Evolutionary conservation across 1,140 invertebrate genomes (phyloP).

Genomic region (Atta colombica): DNA sequence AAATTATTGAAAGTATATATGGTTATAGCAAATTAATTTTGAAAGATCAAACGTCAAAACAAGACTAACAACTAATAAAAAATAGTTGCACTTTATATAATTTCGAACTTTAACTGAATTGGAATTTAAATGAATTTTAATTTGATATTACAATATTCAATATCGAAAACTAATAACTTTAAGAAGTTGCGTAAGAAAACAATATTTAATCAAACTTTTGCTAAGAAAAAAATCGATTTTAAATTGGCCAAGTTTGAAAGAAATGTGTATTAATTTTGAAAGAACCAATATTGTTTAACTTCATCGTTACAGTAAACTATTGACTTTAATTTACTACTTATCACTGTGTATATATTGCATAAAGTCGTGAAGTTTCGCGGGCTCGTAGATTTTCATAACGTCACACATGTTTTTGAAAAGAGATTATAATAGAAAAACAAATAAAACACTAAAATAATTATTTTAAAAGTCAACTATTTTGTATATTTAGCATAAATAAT

Average conservation of each 20-base stretch:
- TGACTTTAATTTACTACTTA: background rate
- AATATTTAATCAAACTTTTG: conserved; percentile 35
- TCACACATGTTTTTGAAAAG: background rate
- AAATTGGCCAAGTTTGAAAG: conserved; percentile 2
- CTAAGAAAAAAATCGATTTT: background rate
- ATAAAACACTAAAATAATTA: background rate
- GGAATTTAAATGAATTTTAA: conserved; percentile 28
- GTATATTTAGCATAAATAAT: background rate
- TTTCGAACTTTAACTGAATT: conserved; percentile 5
- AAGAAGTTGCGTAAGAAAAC: conserved; percentile 11
- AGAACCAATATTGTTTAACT: conserved; percentile 12
- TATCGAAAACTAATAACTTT: conserved; percentile 13
- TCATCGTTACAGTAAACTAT: background rate
- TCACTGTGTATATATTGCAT: background rate
- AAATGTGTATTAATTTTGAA: background rate
- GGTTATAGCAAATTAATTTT: conserved; percentile 7
- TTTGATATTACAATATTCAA: conserved; percentile 18
- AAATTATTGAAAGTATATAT: background rate
- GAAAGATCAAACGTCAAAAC: background rate
- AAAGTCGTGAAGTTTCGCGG: background rate
- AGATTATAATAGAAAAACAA: conserved; percentile 3
- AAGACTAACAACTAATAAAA: background rate
- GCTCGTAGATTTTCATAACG: background rate
- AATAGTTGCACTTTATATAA: background rate
- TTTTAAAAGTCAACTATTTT: background rate